Base-by-base conservation (phyloP, 2,888 invertebrate species). In the Rhagophthalmus giganteus region DNA sequence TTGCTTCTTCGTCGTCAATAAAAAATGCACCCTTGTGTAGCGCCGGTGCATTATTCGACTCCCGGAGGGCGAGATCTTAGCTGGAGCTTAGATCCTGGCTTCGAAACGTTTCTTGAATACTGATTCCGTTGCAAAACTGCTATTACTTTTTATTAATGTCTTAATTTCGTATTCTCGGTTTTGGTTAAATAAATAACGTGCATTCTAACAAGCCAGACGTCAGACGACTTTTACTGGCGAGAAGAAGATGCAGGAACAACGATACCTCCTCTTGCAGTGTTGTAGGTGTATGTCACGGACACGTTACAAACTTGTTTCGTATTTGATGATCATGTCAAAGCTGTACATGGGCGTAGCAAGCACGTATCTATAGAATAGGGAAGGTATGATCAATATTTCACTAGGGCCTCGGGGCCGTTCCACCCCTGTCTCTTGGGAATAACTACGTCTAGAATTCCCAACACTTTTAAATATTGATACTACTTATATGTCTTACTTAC, bases 1-100 rank as follows among this genome's bases (percentile, higher is more conserved):
- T 64, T 63, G 65, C 64, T 64, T 63, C 65, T 62, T 63, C 59
- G 63, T 60, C 55, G 57, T 59, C 65, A 61, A 67, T 73, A 72
- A 73, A 73, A 72, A 72, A 72, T 73, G 71, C 72, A 73, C 72
- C 73, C 73, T 62, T 46, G 47, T 40, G 46, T 59, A 59, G 55
- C 59, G 57, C 63, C 67, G 37, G 65, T 69, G 69, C 69, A 70
- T 69, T 70, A 70, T 67, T 69, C 60, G 59, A 45, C 55, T 63
- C 63, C 67, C 66, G 59, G 34, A 50, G 50, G 57, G 55, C 50
- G 45, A 40, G 45, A 46, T 39, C 54, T 50, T 48, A 37, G 50
- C 32, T 34, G 33, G 31, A 44, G 30, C 41, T 39, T 24, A 44
- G 57, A 57, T 50, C 51, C 46, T 48, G 25, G 33, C 44, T 34